These are phyloP conservation scores for Leptopilina drosophilae DNA, from an alignment of 2,888 invertebrate species.

Conservation along the genomic window DNA sequence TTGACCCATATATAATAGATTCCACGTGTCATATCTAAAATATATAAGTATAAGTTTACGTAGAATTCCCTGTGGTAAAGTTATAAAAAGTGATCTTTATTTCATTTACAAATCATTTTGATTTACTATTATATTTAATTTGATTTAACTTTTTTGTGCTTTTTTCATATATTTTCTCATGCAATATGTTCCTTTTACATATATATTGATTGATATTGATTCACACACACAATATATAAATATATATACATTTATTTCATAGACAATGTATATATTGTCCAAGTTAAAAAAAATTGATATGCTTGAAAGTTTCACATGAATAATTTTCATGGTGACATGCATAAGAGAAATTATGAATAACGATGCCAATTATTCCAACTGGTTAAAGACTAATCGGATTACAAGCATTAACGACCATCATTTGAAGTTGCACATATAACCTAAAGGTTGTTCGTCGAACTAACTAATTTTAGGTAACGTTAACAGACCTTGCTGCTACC, in stretches of 20 bases:
- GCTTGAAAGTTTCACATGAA: slow-evolving; percentile 13
- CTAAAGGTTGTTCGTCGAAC: slow-evolving; percentile 13
- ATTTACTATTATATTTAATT: background rate
- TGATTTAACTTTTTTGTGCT: background rate
- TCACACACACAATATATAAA: background rate
- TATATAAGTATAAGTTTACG: too few relatives aligned
- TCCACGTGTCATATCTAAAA: too few relatives aligned
- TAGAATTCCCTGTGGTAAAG: background rate
- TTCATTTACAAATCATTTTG: background rate
- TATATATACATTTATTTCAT: background rate
- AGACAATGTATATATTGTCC: slow-evolving; percentile 4
- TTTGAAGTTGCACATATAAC: slow-evolving; percentile 1
- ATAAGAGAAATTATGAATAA: slow-evolving; percentile 17
- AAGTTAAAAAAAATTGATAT: slow-evolving; percentile 10
- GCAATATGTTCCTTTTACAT: background rate
- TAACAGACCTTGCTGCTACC: background rate
- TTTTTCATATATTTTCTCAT: background rate
- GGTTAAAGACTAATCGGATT: slow-evolving; percentile 15
- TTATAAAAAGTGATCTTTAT: background rate
- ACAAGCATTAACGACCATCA: slow-evolving; percentile 1
- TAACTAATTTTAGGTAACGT: background rate
- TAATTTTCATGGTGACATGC: background rate
- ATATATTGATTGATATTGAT: slow-evolving; percentile 1
- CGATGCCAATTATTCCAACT: slow-evolving; percentile 21
- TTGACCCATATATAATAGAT: too few relatives aligned